Percentiles rank a stretch among this genome's conserved stretches.
Conservation (phyloP, 2,797 vertebrate genomes). For the Oophaga sylvatica region DNA sequence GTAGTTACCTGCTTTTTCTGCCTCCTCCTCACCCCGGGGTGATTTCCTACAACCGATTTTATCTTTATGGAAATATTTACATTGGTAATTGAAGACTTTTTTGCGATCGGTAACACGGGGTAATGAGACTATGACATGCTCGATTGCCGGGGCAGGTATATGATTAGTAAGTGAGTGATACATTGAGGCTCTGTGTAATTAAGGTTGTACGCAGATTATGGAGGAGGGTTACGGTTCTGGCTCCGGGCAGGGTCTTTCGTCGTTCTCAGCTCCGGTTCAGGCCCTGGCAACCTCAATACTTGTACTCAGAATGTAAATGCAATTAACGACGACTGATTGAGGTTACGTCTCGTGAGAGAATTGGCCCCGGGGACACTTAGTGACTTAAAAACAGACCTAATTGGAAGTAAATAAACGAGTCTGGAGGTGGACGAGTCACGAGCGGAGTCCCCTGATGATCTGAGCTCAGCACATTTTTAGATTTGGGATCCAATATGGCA, state of each 20-base stretch:
- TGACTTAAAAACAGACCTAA: slow-evolving; percentile 8
- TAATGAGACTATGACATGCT: slow-evolving; percentile 11
- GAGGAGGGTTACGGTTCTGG: neutral
- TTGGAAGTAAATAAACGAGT: neutral
- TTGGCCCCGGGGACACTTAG: neutral
- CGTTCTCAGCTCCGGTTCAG: neutral
- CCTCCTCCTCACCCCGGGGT: neutral
- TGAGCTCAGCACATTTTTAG: no score
- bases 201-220: neutral
- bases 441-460: no score
- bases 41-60: neutral
- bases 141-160: neutral
- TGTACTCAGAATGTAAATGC: slow-evolving; percentile 12
- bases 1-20: neutral
- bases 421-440: neutral
- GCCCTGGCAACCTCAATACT: neutral
- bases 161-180: neutral
- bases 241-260: neutral
- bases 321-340: slow-evolving; percentile 32
- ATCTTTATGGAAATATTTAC: slow-evolving; percentile 24
- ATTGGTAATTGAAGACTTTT: slow-evolving; percentile 7
- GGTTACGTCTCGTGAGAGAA: neutral
- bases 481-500: no score
- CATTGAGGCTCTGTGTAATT: neutral
- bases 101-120: neutral